A percentile compares a stretch with the other conserved stretches of the same genome.
Conservation (phyloP, 2,888 invertebrate genomes). For the Hymenopus coronatus region DNA sequence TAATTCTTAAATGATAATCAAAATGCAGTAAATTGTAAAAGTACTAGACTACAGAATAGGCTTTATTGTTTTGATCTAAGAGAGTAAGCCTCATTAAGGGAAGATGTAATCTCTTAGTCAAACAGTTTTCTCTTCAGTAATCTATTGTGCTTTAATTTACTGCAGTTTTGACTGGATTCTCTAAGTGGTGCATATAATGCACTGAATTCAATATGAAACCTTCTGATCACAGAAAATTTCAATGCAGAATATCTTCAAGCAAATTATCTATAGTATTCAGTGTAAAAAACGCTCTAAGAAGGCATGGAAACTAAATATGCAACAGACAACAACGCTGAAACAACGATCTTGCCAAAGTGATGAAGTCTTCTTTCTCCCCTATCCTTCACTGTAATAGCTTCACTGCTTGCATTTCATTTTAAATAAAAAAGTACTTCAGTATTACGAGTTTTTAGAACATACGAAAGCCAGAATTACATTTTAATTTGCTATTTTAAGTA, state of each 20-base stretch:
- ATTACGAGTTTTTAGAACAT: no score
- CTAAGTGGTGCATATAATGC: not conserved
- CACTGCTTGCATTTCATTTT: not conserved
- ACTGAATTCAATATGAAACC: not conserved
- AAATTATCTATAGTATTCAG: not conserved
- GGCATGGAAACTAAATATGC: not conserved
- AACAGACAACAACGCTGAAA: not conserved
- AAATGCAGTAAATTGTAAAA: not conserved
- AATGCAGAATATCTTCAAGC: not conserved
- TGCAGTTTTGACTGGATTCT: not conserved
- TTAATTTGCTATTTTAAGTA: no score
- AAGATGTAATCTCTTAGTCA: not conserved
- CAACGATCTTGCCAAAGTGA: slow-evolving; percentile 18
- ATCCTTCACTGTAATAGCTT: not conserved
- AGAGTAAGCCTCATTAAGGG: not conserved
- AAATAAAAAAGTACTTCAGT: not conserved
- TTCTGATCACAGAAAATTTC: not conserved
- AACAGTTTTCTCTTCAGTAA: not conserved
- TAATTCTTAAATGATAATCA: not conserved
- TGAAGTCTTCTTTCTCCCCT: slow-evolving; percentile 15
- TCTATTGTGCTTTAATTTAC: not conserved
- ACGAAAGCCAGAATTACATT: no score
- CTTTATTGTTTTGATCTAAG: not conserved
- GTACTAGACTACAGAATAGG: not conserved
- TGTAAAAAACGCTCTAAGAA: not conserved